Evolutionary conservation across 2,113 vertebrate species (phyloP).

Genomic region (Gnathochromis pfefferi): DNA sequence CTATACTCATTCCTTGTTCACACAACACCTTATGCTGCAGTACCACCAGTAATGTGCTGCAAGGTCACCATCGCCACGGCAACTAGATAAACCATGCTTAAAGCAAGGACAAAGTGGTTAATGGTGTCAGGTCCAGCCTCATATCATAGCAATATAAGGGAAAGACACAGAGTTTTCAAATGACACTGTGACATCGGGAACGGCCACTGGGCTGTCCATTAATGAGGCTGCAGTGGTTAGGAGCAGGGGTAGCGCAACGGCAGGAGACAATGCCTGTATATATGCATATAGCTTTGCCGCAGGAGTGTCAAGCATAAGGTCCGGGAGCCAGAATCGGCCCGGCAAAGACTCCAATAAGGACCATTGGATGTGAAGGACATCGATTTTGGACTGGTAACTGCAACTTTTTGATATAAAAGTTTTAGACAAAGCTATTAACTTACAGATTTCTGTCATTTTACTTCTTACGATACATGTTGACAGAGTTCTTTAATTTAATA

Average conservation of each 20-base stretch:
- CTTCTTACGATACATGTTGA: not conserved
- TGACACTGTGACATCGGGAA: not conserved
- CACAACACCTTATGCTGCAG: slow-evolving; percentile 56
- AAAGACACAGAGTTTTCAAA: not conserved
- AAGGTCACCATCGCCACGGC: slow-evolving; percentile 46
- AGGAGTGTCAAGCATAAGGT: not conserved
- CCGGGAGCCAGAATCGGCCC: not conserved
- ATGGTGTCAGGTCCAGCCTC: slow-evolving; percentile 13
- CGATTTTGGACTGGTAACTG: not conserved
- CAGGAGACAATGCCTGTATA: not conserved
- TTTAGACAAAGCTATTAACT: not conserved
- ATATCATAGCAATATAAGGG: not conserved
- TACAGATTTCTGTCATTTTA: not conserved
- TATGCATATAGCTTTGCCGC: not conserved
- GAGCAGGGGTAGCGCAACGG: not conserved
- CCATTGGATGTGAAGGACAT: not conserved
- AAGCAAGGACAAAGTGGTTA: slow-evolving; percentile 31
- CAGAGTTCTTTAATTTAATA: not conserved
- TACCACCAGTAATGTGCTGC: slow-evolving; percentile 41
- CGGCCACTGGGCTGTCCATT: not conserved
- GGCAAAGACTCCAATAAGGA: not conserved
- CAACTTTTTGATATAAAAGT: not conserved
- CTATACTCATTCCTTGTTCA: slow-evolving; percentile 15
- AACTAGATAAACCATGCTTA: slow-evolving; percentile 22
- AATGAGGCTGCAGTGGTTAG: not conserved